Evolutionary conservation across 2,888 invertebrate species (phyloP).

Genomic region (Ypsolopha scabrella): DNA sequence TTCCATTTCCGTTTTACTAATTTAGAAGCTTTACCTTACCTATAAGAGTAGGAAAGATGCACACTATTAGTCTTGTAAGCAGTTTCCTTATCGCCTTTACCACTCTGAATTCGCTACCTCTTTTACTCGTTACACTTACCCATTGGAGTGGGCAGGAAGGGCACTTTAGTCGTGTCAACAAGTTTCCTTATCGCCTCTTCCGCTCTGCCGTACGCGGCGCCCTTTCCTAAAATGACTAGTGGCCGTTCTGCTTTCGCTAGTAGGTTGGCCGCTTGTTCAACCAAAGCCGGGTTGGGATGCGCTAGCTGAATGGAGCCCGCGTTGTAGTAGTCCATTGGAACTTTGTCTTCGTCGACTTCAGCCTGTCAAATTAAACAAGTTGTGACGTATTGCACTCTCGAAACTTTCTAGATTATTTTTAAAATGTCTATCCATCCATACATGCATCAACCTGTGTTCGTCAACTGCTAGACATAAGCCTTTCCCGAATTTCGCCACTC

Average conservation of each 20-base stretch:
- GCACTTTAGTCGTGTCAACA: constrained; percentile 79
- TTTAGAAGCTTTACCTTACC: no score
- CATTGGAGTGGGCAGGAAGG: constrained; percentile 96
- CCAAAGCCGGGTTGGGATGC: constrained; percentile 76
- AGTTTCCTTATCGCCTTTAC: no score
- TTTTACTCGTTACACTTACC: constrained; percentile 52
- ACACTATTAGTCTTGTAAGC: no score
- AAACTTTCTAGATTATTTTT: no score
- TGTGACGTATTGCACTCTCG: no score
- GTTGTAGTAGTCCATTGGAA: constrained; percentile 54
- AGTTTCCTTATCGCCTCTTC: constrained; percentile 79
- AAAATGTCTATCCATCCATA: no score
- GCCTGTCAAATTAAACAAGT: constrained; percentile 20
- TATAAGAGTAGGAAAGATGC: no score
- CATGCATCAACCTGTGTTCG: no score
- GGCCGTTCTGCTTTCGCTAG: constrained; percentile 83
- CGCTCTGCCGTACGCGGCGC: constrained; percentile 84
- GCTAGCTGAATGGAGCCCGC: constrained; percentile 74
- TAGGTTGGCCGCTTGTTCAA: constrained; percentile 78
- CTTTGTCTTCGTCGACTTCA: constrained; percentile 50
- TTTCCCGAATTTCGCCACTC: no score
- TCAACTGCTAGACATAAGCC: no score
- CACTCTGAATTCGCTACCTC: no score
- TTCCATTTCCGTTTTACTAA: no score
- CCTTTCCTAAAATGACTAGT: constrained; percentile 91